Percentiles rank a stretch among this genome's conserved stretches.
These are phyloP conservation scores for Manis javanica DNA, from an alignment of 2,797 vertebrate genomes.

Conservation along the genomic window DNA sequence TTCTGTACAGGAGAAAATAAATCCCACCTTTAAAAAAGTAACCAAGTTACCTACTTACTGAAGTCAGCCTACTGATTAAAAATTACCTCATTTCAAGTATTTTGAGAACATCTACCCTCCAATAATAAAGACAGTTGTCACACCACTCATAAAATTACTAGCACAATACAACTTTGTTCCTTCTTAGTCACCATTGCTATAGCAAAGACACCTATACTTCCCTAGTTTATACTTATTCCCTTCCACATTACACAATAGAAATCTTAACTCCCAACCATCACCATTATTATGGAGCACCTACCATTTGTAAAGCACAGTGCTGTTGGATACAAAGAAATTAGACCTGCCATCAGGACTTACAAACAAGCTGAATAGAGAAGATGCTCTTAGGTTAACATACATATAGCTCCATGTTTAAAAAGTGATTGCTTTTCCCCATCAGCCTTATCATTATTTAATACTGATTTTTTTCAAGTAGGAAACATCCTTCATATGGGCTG, in stretches of 20 bases:
- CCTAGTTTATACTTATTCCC: conserved; percentile 4
- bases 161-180: not conserved
- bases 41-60: not conserved
- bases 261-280: not conserved
- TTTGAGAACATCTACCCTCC: not conserved
- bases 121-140: not conserved
- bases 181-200: not conserved
- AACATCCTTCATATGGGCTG: not conserved
- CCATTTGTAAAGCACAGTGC: not conserved
- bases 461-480: conserved; percentile 26
- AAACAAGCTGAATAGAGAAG: conserved; percentile 17
- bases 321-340: not conserved
- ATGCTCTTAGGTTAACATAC: not conserved
- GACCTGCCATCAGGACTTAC: not conserved
- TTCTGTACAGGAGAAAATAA: not conserved
- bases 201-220: conserved; percentile 3
- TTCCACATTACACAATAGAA: not conserved
- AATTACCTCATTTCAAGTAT: not conserved
- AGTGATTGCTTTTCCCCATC: not conserved
- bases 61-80: not conserved
- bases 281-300: not conserved
- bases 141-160: conserved; percentile 41
- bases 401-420: conserved; percentile 24
- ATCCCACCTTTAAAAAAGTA: not conserved
- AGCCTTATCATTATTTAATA: conserved; percentile 44